Evolutionary conservation across 2,888 invertebrate species (phyloP).

Genomic region (Pterobdella sp.): DNA sequence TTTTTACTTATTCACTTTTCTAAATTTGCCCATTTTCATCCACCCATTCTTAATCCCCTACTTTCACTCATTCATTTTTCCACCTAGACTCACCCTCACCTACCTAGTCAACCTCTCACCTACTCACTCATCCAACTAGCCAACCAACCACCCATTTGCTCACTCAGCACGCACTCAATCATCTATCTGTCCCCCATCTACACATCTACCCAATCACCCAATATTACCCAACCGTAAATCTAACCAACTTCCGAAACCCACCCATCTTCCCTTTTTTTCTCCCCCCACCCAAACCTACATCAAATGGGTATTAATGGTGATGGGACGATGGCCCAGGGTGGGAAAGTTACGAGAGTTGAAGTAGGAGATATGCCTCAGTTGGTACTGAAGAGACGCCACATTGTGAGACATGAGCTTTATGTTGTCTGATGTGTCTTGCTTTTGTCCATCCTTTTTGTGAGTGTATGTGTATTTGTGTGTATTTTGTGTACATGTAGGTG

Average conservation of each 20-base stretch:
- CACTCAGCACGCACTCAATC: neutral
- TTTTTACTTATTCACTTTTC: neutral
- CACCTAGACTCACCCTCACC: neutral
- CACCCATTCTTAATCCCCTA: neutral
- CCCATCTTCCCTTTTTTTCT: neutral
- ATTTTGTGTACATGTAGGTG: neutral
- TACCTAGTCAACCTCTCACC: neutral
- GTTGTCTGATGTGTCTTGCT: too few relatives aligned
- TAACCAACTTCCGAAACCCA: neutral
- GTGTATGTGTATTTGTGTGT: conserved; percentile 31
- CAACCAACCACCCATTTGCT: neutral
- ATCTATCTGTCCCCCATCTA: neutral
- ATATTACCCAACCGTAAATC: neutral
- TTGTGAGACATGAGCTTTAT: conserved; percentile 85
- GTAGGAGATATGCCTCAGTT: conserved; percentile 66
- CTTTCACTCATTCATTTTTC: neutral
- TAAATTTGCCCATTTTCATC: neutral
- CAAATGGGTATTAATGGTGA: conserved; percentile 72
- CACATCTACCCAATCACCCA: neutral
- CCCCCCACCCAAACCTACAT: conserved; percentile 55
- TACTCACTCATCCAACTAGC: neutral
- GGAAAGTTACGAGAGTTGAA: conserved; percentile 83
- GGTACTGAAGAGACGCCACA: conserved; percentile 76
- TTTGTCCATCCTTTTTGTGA: neutral
- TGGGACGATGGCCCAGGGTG: conserved; percentile 84